Evolutionary conservation across 2,888 invertebrate genomes (phyloP).

Genomic region (Sarcophaga subvicina): DNA sequence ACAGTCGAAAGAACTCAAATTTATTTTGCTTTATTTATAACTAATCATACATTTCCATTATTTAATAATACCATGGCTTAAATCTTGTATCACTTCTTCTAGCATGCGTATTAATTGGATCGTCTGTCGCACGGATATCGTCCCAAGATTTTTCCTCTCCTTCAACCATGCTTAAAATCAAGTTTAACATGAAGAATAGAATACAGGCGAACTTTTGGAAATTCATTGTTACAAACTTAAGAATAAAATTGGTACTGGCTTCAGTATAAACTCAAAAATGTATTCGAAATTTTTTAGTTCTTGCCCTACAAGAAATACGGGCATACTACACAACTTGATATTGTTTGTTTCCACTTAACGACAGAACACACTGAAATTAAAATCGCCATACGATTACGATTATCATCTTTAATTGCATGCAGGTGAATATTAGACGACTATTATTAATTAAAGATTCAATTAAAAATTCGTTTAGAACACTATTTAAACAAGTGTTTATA

Average conservation of each 20-base stretch:
- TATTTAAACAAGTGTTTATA: too few relatives aligned
- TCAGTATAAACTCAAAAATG: background rate
- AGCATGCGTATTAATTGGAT: background rate
- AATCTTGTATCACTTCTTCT: background rate
- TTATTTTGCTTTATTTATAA: background rate
- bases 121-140: background rate
- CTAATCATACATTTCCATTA: background rate
- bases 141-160: background rate
- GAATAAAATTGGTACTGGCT: background rate
- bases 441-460: too few relatives aligned
- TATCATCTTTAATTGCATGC: too few relatives aligned
- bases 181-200: background rate
- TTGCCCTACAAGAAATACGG: too few relatives aligned
- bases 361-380: too few relatives aligned
- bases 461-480: too few relatives aligned
- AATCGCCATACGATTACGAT: too few relatives aligned
- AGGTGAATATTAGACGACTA: too few relatives aligned
- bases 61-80: background rate
- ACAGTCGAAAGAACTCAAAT: background rate
- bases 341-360: too few relatives aligned
- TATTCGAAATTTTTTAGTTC: background rate
- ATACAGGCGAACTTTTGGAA: too few relatives aligned
- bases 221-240: background rate
- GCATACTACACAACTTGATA: too few relatives aligned
- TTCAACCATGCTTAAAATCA: background rate